Percentiles rank a stretch among this genome's conserved stretches.
phyloP scores from a whole-genome alignment of 2,797 vertebrate species.

The Oceanodroma leucorhoa region DNA sequence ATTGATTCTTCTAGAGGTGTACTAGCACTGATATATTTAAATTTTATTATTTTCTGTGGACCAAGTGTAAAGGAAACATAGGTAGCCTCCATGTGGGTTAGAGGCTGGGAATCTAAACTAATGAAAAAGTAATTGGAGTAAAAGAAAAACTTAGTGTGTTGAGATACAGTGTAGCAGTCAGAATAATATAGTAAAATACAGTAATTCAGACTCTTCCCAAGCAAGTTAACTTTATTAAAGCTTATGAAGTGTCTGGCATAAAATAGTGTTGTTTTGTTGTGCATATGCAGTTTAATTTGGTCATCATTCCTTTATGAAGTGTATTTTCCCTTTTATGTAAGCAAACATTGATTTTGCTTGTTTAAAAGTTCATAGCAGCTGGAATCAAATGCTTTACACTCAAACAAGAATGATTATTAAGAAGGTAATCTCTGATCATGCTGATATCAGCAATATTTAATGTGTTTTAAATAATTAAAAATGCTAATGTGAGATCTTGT shows the following conservation, averaged over 20 bases:
- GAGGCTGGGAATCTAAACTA: not conserved
- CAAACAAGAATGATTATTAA: not conserved
- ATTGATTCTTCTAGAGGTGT: not conserved
- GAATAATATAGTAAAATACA: not conserved
- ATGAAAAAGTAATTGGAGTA: not conserved
- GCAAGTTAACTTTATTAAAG: not conserved
- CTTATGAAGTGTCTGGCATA: not conserved
- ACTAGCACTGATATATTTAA: not conserved
- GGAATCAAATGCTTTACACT: constrained; percentile 13
- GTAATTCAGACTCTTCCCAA: not conserved
- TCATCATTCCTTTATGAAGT: not conserved
- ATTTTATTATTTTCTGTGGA: not conserved
- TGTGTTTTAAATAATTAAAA: constrained; percentile 37
- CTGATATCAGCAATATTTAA: constrained; percentile 20
- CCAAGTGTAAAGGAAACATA: not conserved
- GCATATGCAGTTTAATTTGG: not conserved
- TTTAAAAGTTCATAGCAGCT: not conserved
- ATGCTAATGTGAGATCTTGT: not conserved
- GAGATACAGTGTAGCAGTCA: not conserved
- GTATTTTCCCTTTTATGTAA: not conserved
- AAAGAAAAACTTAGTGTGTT: not conserved
- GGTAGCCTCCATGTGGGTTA: not conserved
- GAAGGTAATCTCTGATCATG: not conserved
- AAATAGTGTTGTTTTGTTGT: not conserved
- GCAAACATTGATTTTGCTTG: not conserved